Percentiles rank a stretch among this genome's conserved stretches.
phyloP scores from a whole-genome alignment of 2,797 vertebrate species.

The Anisognathus igniventris region DNA sequence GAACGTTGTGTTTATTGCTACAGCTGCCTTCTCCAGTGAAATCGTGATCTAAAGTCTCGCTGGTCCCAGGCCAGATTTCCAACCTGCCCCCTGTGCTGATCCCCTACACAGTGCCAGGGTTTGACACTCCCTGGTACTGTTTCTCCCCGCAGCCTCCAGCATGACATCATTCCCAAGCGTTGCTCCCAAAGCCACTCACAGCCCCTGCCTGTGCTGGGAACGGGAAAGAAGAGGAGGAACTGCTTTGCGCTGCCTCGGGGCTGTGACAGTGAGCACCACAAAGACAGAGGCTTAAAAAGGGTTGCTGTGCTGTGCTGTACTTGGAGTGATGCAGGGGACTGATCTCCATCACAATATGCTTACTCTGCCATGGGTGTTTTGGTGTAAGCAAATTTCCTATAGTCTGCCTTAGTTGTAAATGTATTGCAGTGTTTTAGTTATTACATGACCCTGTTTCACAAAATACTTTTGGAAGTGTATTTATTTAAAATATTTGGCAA shows the following conservation, averaged over 20 bases:
- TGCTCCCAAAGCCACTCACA: background rate
- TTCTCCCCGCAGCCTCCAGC: background rate
- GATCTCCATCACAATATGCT: background rate
- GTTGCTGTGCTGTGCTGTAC: background rate
- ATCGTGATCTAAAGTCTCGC: constrained; percentile 13
- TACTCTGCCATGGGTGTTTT: background rate
- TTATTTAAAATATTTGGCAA: background rate
- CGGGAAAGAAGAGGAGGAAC: background rate
- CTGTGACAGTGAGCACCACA: background rate
- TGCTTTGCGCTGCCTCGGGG: background rate
- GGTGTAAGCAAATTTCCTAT: background rate
- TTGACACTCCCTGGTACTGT: constrained; percentile 30
- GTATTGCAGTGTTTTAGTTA: background rate
- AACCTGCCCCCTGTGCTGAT: background rate
- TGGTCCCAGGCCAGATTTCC: background rate
- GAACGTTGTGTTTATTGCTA: constrained; percentile 35
- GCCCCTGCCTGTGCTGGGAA: background rate
- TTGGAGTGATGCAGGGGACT: background rate
- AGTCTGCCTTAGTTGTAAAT: background rate
- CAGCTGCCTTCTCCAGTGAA: constrained; percentile 27
- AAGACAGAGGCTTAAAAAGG: background rate
- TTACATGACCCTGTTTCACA: background rate
- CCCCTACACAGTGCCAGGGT: background rate
- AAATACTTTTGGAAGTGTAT: background rate
- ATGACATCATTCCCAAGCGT: background rate